Conservation (phyloP, 2,888 invertebrate species). For the Tortricodes alternella region DNA sequence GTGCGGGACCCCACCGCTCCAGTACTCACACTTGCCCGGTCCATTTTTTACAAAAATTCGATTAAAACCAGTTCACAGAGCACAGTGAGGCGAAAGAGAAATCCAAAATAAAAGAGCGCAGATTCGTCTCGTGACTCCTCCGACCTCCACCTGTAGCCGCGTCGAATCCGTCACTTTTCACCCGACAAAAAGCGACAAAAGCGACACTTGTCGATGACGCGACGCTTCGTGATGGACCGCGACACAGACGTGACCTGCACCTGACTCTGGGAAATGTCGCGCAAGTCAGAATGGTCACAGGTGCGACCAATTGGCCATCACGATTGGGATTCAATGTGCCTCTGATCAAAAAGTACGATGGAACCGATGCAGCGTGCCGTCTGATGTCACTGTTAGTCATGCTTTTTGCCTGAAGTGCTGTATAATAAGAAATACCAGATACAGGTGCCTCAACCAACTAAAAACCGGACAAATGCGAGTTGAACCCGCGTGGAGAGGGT, state of each 20-base stretch:
- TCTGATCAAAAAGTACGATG: conserved; percentile 18
- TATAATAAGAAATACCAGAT: not conserved
- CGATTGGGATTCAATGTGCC: conserved; percentile 17
- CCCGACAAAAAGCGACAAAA: conserved; percentile 46
- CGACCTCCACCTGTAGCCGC: conserved; percentile 70
- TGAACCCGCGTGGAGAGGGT: no score
- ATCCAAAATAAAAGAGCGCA: conserved; percentile 27
- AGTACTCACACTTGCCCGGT: conserved; percentile 33
- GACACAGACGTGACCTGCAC: conserved; percentile 27
- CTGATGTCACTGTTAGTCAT: conserved; percentile 14
- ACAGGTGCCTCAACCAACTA: no score
- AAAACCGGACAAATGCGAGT: no score
- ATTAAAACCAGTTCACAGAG: conserved; percentile 75
- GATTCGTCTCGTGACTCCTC: conserved; percentile 38
- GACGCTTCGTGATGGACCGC: conserved; percentile 33
- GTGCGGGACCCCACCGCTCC: no score
- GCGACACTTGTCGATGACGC: conserved; percentile 34
- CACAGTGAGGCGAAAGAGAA: conserved; percentile 45
- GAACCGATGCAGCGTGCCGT: conserved; percentile 23
- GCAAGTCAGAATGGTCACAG: conserved; percentile 16
- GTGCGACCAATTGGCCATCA: conserved; percentile 25
- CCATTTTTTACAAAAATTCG: conserved; percentile 62
- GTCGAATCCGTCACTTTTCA: conserved; percentile 56
- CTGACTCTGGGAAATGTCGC: conserved; percentile 22
- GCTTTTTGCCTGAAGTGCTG: conserved; percentile 9